Conservation (phyloP, 2,888 invertebrate species). For the Podotricha telesiphe region DNA sequence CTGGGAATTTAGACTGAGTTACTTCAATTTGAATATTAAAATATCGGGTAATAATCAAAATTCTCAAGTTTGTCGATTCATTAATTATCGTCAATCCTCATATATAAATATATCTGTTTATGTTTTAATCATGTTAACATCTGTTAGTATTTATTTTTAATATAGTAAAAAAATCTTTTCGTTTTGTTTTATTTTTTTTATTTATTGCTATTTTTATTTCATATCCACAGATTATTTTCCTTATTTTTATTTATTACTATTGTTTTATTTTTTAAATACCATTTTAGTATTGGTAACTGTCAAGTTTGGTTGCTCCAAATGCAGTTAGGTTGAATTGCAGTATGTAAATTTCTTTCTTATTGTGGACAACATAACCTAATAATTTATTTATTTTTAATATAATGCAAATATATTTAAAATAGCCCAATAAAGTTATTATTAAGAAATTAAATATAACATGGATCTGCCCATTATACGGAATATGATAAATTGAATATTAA, state of each 20-base stretch:
- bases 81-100: not conserved
- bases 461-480: not conserved
- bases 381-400: too few species aligned
- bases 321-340: too few species aligned
- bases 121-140: conserved; percentile 47
- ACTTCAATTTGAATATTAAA: not conserved
- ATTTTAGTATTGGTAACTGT: not conserved
- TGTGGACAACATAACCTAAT: too few species aligned
- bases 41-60: not conserved
- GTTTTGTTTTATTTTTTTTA: conserved; percentile 53
- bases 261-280: not conserved
- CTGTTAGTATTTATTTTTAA: conserved; percentile 66
- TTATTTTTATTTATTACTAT: not conserved
- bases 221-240: not conserved
- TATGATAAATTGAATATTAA: conserved; percentile 2
- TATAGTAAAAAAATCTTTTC: conserved; percentile 64
- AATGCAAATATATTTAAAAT: too few species aligned
- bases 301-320: too few species aligned
- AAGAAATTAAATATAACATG: too few species aligned
- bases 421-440: not conserved
- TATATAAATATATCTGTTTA: conserved; percentile 44
- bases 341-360: too few species aligned
- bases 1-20: not conserved
- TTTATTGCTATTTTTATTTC: not conserved
- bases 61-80: not conserved